Conservation (phyloP, 2,113 vertebrate species). For the Sitta europaea region DNA sequence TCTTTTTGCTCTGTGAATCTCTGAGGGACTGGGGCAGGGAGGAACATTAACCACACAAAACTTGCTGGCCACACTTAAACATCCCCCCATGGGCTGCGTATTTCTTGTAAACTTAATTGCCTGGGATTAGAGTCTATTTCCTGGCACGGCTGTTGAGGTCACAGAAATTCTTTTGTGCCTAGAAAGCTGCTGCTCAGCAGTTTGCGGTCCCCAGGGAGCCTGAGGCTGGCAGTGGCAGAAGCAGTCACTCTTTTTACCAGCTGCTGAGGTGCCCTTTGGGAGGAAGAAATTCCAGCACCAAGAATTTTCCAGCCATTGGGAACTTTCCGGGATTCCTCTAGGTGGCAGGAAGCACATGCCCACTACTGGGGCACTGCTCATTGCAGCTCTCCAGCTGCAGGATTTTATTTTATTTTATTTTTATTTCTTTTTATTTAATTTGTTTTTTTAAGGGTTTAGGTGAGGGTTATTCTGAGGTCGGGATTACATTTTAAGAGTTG, state of each 20-base stretch:
- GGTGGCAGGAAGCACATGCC: slow-evolving; percentile 28
- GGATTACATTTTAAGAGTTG: background rate
- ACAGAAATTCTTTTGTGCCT: background rate
- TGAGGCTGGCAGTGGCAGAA: background rate
- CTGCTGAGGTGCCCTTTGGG: background rate
- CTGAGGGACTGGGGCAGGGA: fast-evolving
- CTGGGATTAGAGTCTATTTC: slow-evolving; percentile 43
- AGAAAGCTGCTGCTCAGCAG: background rate
- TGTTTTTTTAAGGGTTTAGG: background rate
- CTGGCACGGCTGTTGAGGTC: background rate
- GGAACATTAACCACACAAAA: background rate
- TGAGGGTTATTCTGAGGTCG: background rate
- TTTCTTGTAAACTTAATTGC: slow-evolving; percentile 63
- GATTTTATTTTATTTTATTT: no score
- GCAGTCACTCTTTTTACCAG: fast-evolving
- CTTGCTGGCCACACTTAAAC: background rate
- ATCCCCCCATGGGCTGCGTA: background rate
- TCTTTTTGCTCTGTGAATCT: background rate
- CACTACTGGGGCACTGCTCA: no score
- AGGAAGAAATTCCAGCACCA: background rate
- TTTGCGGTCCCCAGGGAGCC: fast-evolving
- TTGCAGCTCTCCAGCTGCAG: background rate
- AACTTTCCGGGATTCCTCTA: slow-evolving; percentile 31
- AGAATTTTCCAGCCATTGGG: background rate
- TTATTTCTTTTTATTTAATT: no score